Conservation (phyloP, 2,797 vertebrate genomes). For the Emydoidea blandingii region DNA sequence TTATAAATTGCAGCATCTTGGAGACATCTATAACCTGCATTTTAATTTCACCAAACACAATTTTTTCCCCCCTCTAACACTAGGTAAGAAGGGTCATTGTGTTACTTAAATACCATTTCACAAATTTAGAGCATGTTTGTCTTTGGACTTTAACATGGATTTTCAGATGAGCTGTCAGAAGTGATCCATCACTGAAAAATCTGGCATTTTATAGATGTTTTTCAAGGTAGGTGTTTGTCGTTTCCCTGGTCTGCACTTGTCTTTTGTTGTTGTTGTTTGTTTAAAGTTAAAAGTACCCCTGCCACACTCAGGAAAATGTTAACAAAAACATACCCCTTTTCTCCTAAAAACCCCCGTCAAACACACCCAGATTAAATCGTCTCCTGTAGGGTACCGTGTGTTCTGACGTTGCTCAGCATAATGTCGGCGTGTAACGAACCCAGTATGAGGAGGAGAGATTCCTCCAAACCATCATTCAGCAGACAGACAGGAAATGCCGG, state of each 20-base stretch:
- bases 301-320: background rate
- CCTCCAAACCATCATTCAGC: rapidly evolving
- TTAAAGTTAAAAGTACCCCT: background rate
- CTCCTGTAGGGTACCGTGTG: rapidly evolving
- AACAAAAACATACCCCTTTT: background rate
- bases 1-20: rapidly evolving
- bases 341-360: background rate
- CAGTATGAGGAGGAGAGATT: background rate
- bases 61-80: background rate
- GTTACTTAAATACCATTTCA: background rate
- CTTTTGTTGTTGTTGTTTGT: background rate
- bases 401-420: background rate
- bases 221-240: background rate
- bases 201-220: background rate
- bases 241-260: background rate
- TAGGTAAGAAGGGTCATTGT: background rate
- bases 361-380: background rate
- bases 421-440: background rate
- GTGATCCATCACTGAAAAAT: background rate
- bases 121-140: background rate
- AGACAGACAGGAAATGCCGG: background rate
- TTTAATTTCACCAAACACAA: rapidly evolving
- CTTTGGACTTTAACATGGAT: background rate
- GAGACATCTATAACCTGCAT: background rate
- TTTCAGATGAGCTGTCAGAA: background rate